These are phyloP conservation scores for Trinorchestia longiramus DNA, from an alignment of 1,140 invertebrate species.

Conservation along the genomic window DNA sequence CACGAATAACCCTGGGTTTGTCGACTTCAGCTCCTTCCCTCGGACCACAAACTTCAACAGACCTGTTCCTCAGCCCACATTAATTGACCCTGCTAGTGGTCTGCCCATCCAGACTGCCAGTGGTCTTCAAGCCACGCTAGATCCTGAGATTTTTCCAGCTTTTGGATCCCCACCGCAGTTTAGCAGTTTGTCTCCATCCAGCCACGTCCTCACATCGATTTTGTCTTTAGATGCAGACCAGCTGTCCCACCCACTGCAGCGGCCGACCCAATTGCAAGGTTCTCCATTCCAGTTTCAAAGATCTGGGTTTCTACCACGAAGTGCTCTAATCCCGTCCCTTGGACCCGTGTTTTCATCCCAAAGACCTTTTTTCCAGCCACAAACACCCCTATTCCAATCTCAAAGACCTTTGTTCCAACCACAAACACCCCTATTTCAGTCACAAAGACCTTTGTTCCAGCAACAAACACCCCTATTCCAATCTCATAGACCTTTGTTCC, in stretches of 20 bases:
- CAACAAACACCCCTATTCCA: background rate
- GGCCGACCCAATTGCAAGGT: background rate
- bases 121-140: background rate
- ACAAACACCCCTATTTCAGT: background rate
- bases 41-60: background rate
- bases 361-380: too few species aligned
- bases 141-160: background rate
- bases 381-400: background rate
- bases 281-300: too few species aligned
- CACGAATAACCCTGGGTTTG: background rate
- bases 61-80: background rate
- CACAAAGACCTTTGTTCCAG: background rate
- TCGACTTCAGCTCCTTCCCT: background rate
- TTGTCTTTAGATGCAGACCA: constrained; percentile 9
- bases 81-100: background rate
- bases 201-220: constrained; percentile 24
- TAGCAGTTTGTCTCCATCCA: background rate
- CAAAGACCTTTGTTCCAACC: too few species aligned
- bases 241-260: background rate
- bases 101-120: background rate
- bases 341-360: too few species aligned
- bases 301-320: too few species aligned
- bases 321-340: too few species aligned
- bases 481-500: background rate
- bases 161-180: constrained; percentile 1